A percentile compares a stretch with the other conserved stretches of the same genome.
These are phyloP conservation scores for Buteo buteo DNA, from an alignment of 2,113 vertebrate genomes.

Conservation along the genomic window DNA sequence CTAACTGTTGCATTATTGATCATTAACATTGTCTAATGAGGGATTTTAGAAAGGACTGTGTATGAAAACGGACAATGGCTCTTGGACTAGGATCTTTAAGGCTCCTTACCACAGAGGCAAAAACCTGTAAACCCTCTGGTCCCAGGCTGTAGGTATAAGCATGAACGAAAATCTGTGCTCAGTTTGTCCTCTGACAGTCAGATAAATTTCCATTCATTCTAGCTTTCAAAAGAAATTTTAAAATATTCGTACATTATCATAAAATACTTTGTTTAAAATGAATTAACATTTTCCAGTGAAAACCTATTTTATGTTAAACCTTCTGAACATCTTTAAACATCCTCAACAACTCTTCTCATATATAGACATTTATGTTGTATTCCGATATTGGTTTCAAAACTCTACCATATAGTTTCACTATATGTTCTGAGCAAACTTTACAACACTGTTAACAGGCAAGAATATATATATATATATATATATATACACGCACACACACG, in stretches of 20 bases:
- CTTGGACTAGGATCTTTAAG: neutral
- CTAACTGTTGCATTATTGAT: neutral
- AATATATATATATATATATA: too few relatives aligned
- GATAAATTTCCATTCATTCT: neutral
- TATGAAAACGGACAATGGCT: neutral
- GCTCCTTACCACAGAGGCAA: neutral
- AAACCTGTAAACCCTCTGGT: neutral
- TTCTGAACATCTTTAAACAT: neutral
- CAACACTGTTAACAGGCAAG: neutral
- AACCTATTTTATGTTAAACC: neutral
- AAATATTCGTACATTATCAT: neutral
- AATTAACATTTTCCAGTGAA: neutral
- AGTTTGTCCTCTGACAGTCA: neutral
- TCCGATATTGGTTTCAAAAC: neutral
- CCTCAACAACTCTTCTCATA: neutral
- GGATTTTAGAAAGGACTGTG: neutral
- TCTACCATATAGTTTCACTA: neutral
- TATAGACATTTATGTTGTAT: neutral
- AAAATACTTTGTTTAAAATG: neutral
- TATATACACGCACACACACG: too few relatives aligned
- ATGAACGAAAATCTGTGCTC: neutral
- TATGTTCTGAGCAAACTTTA: neutral
- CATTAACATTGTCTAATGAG: neutral
- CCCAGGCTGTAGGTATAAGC: neutral
- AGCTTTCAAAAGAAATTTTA: neutral